Evolutionary conservation across 2,888 invertebrate species (phyloP), one percentile per base, ranked within the genome.

Genomic region (Dolichopus griseipennis): DNA sequence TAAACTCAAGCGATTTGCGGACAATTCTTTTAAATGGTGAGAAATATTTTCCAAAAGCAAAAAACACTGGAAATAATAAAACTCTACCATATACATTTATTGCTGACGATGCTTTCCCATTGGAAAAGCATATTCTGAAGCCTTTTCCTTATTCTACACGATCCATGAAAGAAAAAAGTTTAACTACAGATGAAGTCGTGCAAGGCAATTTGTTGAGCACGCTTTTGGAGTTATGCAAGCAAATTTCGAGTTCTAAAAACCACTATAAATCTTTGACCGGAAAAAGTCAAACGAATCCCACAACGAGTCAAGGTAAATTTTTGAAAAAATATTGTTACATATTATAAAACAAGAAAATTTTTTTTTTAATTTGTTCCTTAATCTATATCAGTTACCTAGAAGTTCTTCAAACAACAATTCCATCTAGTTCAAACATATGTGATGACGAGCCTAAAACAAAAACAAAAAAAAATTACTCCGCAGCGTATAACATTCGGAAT

Each of bases 241-340:
- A 69, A 74, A 70, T 76, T 76, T 72, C 62, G 73, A 66, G 70
- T 76, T 67, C 72, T 76, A 27, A 72, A 73, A 65, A 71, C 70
- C 68, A 67, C 69, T 66, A 74, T 75, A 52, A 68, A 70, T 66
- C 64, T 75, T 33, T 15, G 66, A 37, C 71, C 72, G 20, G 65
- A 70, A 34, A 73, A 70, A 70, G 64, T 65, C 8, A 66, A 68
- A 70, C 67, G 62, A 65, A 34, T 71, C 61, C 68, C 69, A 1
- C 34, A 71, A 34, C 5, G 9, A 34, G 5, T 34, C 34, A 34
- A 34, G 34, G 34, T 34, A 34, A 34, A 34, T 34, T n/a, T 34
- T 34, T 34, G 34, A 34, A 34, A 34, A 7, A 34, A 7, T 34
- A 34, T n/a, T 34, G 9, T 7, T 34, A 7, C 34, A 5, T 34